Base-by-base conservation (phyloP, 2,888 invertebrate species). In the Tetropium fuscum region DNA sequence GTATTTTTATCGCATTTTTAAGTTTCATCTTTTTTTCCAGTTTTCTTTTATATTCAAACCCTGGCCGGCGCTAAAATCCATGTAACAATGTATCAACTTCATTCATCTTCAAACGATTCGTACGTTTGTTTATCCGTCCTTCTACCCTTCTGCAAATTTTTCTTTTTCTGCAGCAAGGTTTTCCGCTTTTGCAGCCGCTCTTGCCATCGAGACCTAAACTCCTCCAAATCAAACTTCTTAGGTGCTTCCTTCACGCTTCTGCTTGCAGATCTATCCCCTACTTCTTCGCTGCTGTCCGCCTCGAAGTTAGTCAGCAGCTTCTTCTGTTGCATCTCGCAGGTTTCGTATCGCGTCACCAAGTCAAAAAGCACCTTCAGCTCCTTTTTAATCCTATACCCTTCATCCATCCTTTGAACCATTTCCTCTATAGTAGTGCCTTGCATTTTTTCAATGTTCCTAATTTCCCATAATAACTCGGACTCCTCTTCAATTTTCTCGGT, bases 391-490 rank as follows among this genome's bases (percentile, higher is more conserved):
- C 72, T 76, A 27, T 69, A 67, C 2, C 72, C 71, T 19, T 65
- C 55, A 0, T 64, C 49, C 1, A 79, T 48, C 48, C 74, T 78
- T 2, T 66, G 63, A 16, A 72, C 70, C 70, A 81, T 72, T 79
- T 75, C 83, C 71, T 64, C 77, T 71, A 67, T 82, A 16, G 68
- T 80, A 69, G 73, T 81, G 71, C 71, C 79, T 78, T 69, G 83
- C 70, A 73, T 75, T 71, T 72, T 81, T 70, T 66, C 80, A 62
- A 68, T 77, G 72, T 72, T 83, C 69, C 72, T 78, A 72, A 65
- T 82, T 69, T 75, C 82, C 80, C 75, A 84, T 70, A 72, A 80
- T 67, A 69, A 73, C 71, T 66, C 84, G 72, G 75, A 82, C 20
- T 73, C 73, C 30, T 76, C 66, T 8, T 73, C 69, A 1, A 78